Evolutionary conservation across 2,113 vertebrate genomes (phyloP), one percentile per base, ranked within the genome.

Genomic region (Oriolus oriolus): DNA sequence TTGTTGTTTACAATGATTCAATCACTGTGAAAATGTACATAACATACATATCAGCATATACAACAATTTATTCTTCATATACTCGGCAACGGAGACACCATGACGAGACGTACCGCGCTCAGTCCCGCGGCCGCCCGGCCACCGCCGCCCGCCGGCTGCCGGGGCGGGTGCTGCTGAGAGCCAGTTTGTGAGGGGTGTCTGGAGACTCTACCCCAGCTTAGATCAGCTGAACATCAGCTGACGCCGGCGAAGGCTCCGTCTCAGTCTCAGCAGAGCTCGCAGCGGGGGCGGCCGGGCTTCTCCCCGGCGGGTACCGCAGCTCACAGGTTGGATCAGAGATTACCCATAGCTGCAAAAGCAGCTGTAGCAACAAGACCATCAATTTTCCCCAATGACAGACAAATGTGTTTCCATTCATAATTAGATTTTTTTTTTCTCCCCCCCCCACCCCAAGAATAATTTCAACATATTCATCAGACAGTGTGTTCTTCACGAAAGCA

Each of bases 21-120:
- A 98, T 98, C 97, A 98, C 97, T 87, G 97, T 98, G 98, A 98
- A 98, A 98, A 98, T 98, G 97, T 98, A 98, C 98, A 98, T 97
- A 98, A 98, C 98, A 98, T 98, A 98, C 97, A 98, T 84, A 97
- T 98, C 96, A 97, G 97, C 97, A 98, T 98, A 98, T 98, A 98
- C 97, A 98, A 98, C 97, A 94, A 97, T 96, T 98, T 97, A 95
- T 97, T 98, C 97, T 98, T 98, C 97, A 92, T 96, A 97, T 97
- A 94, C 79, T 97, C 93, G 87, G 97, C 97, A 97, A 97, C 88
- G 95, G 96, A 98, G 97, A 98, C 97, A 97, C 97, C 87, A 97
- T 74, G 97, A 98, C 91, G 96, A 98, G 94, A 97, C 87, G 57
- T 47, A 89, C 94, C 95, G 82, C 88, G 96, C 93, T 89, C 74